Evolutionary conservation across 2,888 invertebrate species (phyloP), one percentile per base, ranked within the genome.

Genomic region (Elegia similella): DNA sequence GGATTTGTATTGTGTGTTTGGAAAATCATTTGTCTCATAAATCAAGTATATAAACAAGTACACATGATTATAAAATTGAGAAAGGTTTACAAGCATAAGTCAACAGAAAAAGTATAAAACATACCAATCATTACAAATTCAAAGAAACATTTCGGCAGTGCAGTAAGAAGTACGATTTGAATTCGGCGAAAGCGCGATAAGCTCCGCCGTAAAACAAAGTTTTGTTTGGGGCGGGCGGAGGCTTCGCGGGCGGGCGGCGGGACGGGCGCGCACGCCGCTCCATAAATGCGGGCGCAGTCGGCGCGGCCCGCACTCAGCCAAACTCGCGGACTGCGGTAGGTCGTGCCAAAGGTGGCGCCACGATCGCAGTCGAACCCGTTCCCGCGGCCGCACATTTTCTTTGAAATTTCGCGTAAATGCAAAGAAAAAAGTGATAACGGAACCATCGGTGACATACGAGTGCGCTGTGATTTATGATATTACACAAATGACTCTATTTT

Each of bases 371-470:
- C 76, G 50, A 50, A 73, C 76, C 75, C 72, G 73, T 72, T 75
- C 74, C 68, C 69, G 72, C 71, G 44, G 50, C 50, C 57, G 78
- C 82, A 81, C 83, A 80, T 88, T 89, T 89, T 89, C 90, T 91
- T 91, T 91, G 90, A 91, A 85, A 91, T 84, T 90, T 88, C 85
- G 84, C 69, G 82, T 64, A 86, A 85, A 84, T 91, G 89, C 90
- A 91, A 91, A 91, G 90, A 89, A 85, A 88, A 77, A 82, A 86
- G 88, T 86, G 86, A 82, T 75, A 75, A 83, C 82, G 84, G 76
- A 75, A 82, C 73, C 72, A 76, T 80, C 68, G 77, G 88, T 88
- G 88, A 84, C 80, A 76, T 71, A 70, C 78, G 70, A 80, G 89
- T 88, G 88, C 80, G 68, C 77, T 85, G 91, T 90, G 88, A 81